Evolutionary conservation across 2,113 vertebrate species (phyloP).

Genomic region (Vulpes lagopus): DNA sequence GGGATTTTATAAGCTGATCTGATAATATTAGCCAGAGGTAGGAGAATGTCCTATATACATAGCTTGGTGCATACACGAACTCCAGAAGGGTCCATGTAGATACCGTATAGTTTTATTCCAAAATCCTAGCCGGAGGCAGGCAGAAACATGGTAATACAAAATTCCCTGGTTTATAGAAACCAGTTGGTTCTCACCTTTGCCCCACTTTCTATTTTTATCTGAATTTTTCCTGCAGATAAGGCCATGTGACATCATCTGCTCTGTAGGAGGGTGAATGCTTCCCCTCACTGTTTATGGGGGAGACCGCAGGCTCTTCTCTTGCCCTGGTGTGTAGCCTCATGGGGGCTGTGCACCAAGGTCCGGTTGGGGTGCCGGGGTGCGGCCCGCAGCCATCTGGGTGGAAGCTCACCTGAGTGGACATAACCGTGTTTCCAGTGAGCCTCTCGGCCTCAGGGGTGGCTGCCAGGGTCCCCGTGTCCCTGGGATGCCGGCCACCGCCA

Average conservation of each 20-base stretch:
- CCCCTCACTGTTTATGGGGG: background rate
- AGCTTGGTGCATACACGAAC: accelerated
- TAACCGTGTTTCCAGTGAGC: background rate
- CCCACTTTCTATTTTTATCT: background rate
- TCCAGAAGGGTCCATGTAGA: background rate
- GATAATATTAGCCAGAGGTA: background rate
- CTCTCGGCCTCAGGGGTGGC: background rate
- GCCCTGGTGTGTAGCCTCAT: background rate
- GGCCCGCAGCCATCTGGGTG: background rate
- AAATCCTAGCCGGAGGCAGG: background rate
- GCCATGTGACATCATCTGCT: background rate
- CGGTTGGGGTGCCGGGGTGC: background rate
- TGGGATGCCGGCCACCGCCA: background rate
- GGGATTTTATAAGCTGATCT: background rate
- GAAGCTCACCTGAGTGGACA: background rate
- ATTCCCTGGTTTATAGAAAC: background rate
- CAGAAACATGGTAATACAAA: background rate
- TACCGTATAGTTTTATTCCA: accelerated
- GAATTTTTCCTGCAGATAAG: background rate
- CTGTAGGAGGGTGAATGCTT: background rate
- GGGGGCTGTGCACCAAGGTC: background rate
- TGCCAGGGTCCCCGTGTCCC: background rate
- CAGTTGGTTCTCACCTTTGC: background rate
- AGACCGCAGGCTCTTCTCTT: background rate
- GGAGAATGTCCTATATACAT: background rate